Percentiles rank a stretch among this genome's conserved stretches.
Evolutionary conservation across 1,140 invertebrate genomes (phyloP).

Genomic region (Drosophila carrolli): DNA sequence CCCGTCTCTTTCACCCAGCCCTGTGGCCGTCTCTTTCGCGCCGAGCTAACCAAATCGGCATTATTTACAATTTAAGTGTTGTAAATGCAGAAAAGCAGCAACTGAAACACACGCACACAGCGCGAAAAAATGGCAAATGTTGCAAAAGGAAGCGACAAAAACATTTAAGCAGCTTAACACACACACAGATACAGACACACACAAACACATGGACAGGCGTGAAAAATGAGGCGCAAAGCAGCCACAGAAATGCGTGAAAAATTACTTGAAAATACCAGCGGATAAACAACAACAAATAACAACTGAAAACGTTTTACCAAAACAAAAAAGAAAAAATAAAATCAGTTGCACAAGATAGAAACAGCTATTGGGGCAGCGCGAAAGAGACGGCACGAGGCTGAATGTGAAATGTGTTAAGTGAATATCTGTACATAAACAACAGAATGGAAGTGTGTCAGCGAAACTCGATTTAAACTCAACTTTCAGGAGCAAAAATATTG

Average conservation of each 20-base stretch:
- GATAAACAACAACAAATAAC: constrained; percentile 58
- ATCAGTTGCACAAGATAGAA: constrained; percentile 8
- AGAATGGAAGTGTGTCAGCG: constrained; percentile 23
- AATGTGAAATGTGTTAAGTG: constrained; percentile 62
- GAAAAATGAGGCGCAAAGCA: constrained; percentile 81
- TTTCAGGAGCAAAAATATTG: background rate
- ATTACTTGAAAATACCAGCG: constrained; percentile 78
- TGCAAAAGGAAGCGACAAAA: constrained; percentile 67
- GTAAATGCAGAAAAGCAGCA: constrained; percentile 66
- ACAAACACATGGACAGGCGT: constrained; percentile 37
- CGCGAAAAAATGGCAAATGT: constrained; percentile 59
- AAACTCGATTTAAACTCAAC: background rate
- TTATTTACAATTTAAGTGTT: constrained; percentile 82
- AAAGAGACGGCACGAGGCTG: background rate
- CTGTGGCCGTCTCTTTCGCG: constrained; percentile 1
- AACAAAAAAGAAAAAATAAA: constrained; percentile 14
- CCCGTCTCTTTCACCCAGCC: background rate
- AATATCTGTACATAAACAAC: constrained; percentile 37
- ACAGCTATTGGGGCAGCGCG: constrained; percentile 14
- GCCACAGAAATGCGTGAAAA: constrained; percentile 81
- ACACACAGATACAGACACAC: constrained; percentile 2
- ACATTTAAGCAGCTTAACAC: constrained; percentile 77
- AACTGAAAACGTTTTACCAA: constrained; percentile 36
- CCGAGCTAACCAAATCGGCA: constrained; percentile 58
- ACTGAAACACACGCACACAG: constrained; percentile 20